phyloP scores from a whole-genome alignment of 2,888 invertebrate genomes.

The Agrochola lota region DNA sequence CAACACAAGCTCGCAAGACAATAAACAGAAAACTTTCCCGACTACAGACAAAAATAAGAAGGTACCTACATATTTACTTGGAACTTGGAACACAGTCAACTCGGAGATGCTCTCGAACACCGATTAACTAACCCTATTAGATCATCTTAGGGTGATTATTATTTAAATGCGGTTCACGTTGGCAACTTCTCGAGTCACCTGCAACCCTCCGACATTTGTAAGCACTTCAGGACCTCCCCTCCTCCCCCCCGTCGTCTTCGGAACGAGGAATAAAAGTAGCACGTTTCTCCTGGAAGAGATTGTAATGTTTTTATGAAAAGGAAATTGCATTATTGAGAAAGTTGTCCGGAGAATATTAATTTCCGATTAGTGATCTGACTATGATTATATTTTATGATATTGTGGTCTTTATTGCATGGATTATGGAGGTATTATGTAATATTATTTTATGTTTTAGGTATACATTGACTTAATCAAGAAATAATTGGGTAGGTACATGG shows the following conservation, averaged over 20 bases:
- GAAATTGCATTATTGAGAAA: constrained; percentile 57
- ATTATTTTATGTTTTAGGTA: neutral
- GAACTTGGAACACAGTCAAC: constrained; percentile 43
- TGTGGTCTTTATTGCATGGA: neutral
- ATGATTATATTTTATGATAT: constrained; percentile 12
- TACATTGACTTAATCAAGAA: neutral
- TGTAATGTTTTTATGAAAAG: constrained; percentile 43
- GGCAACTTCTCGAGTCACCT: constrained; percentile 60
- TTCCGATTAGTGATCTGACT: constrained; percentile 54
- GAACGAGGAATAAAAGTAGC: constrained; percentile 42
- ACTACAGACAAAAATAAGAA: constrained; percentile 45
- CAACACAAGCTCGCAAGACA: constrained; percentile 18
- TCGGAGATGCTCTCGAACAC: constrained; percentile 46
- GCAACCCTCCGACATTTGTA: constrained; percentile 60
- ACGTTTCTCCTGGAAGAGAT: constrained; percentile 42
- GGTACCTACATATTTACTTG: constrained; percentile 23
- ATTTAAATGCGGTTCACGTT: constrained; percentile 63
- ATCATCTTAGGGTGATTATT: constrained; percentile 60
- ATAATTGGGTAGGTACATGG: too few species aligned
- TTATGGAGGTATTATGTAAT: neutral
- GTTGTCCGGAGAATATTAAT: constrained; percentile 53
- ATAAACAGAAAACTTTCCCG: constrained; percentile 29
- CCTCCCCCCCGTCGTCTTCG: constrained; percentile 20
- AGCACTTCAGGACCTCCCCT: constrained; percentile 46
- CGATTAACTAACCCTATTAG: constrained; percentile 61